These are phyloP conservation scores for Erebia aethiops DNA, from an alignment of 2,888 invertebrate species.

Conservation along the genomic window DNA sequence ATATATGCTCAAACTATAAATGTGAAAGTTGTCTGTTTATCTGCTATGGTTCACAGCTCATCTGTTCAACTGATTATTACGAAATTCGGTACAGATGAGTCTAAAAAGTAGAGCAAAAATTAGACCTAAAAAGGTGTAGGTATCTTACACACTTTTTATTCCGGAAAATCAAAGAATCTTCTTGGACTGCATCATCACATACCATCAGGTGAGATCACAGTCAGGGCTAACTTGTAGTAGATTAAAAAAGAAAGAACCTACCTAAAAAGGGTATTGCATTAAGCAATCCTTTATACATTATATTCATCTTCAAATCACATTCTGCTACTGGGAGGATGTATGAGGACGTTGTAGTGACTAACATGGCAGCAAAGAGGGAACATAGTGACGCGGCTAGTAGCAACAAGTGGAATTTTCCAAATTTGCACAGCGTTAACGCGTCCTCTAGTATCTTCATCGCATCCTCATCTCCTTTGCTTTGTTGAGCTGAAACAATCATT, in stretches of 20 bases:
- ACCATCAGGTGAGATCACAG: no score
- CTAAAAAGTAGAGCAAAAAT: no score
- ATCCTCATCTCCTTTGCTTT: constrained; percentile 31
- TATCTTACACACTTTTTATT: no score
- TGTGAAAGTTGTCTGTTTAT: no score
- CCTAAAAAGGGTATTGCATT: constrained; percentile 62
- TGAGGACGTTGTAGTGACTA: constrained; percentile 56
- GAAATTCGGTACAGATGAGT: no score
- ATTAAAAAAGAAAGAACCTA: constrained; percentile 46
- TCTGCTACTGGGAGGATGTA: constrained; percentile 61
- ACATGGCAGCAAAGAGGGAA: constrained; percentile 49
- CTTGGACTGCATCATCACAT: no score
- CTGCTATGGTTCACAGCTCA: no score
- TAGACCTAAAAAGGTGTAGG: no score
- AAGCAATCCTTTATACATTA: constrained; percentile 57
- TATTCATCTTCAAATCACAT: constrained; percentile 58
- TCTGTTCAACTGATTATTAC: no score
- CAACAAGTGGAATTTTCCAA: constrained; percentile 56
- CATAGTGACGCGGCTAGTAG: constrained; percentile 53
- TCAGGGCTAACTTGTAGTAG: no score
- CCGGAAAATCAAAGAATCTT: no score
- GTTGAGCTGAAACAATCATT: constrained; percentile 13
- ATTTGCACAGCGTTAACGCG: constrained; percentile 54
- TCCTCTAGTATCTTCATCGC: constrained; percentile 60
- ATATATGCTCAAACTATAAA: no score